phyloP scores from a whole-genome alignment of 2,888 invertebrate genomes.

The Agrotis ipsilon region DNA sequence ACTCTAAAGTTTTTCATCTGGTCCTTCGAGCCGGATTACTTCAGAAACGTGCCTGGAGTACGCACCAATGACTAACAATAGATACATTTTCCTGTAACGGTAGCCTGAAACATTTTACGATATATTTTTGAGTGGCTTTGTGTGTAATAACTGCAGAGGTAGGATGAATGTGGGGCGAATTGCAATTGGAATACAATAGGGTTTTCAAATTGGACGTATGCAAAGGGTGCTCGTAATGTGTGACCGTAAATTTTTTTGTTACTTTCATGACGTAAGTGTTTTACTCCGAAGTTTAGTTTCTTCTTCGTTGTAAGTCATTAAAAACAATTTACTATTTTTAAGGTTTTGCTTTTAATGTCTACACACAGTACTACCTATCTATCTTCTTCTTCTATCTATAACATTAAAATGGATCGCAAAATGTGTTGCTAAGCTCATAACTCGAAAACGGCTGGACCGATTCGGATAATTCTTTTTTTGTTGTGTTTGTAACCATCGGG shows the following conservation, averaged over 20 bases:
- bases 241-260: not conserved
- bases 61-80: slow-evolving; percentile 46
- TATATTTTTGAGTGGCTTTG: slow-evolving; percentile 44
- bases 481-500: too few species aligned
- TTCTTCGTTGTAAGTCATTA: too few species aligned
- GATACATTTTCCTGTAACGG: slow-evolving; percentile 45
- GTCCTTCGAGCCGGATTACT: slow-evolving; percentile 37
- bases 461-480: too few species aligned
- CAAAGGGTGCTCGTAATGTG: not conserved
- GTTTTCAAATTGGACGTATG: slow-evolving; percentile 12
- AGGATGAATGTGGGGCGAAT: slow-evolving; percentile 23
- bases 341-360: too few species aligned
- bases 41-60: slow-evolving; percentile 53
- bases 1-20: slow-evolving; percentile 38
- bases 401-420: too few species aligned
- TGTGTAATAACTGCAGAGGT: slow-evolving; percentile 34
- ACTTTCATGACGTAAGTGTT: not conserved
- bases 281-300: too few species aligned
- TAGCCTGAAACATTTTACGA: slow-evolving; percentile 30
- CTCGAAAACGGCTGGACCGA: too few species aligned
- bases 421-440: too few species aligned
- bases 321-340: too few species aligned
- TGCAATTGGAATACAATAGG: not conserved
- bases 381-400: too few species aligned
- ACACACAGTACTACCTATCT: too few species aligned